Evolutionary conservation across 1,140 invertebrate species (phyloP).

Genomic region (Ostrea edulis): DNA sequence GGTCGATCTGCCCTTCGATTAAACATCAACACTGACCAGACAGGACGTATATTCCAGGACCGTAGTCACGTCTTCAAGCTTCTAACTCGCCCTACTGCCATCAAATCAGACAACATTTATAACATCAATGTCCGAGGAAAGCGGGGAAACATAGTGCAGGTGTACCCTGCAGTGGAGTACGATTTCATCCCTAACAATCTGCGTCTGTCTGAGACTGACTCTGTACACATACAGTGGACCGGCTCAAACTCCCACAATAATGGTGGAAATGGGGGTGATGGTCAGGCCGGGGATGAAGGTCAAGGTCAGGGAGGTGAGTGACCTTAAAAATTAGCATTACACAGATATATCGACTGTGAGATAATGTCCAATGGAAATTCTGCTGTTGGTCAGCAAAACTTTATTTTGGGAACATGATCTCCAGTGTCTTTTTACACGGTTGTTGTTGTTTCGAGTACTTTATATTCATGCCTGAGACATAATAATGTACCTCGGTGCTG

Average conservation of each 20-base stretch:
- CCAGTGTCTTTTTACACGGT: no score
- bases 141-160: conserved; percentile 78
- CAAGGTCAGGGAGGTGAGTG: conserved; percentile 73
- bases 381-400: no score
- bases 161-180: conserved; percentile 78
- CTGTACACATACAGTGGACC: conserved; percentile 79
- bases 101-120: conserved; percentile 63
- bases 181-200: conserved; percentile 75
- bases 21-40: conserved; percentile 78
- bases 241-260: conserved; percentile 79
- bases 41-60: conserved; percentile 78
- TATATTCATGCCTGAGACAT: no score
- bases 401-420: no score
- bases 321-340: not conserved
- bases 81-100: conserved; percentile 60
- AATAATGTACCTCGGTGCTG: no score
- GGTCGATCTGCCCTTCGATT: conserved; percentile 70
- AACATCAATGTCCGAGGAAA: conserved; percentile 78
- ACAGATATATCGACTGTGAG: no score
- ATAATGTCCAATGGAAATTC: no score
- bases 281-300: conserved; percentile 76
- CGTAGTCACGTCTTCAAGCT: conserved; percentile 76
- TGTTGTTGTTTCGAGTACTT: no score
- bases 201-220: conserved; percentile 66
- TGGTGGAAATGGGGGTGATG: conserved; percentile 73